Base-by-base conservation (phyloP, 2,797 vertebrate genomes). In the Gymnoscopelus microlampas region DNA sequence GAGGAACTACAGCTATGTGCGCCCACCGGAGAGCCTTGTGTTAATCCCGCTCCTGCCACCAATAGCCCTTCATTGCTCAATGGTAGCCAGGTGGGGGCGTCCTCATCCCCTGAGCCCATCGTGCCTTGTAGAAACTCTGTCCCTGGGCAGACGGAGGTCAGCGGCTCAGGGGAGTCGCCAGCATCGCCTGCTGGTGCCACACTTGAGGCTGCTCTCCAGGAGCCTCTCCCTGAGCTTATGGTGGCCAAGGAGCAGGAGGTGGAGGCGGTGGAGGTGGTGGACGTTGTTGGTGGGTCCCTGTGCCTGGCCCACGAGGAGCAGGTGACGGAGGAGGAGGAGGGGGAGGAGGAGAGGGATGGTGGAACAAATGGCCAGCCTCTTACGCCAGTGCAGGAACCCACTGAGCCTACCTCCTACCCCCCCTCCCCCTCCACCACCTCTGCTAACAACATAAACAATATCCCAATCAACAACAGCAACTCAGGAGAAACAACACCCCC, bases 121-220 rank as follows among this genome's bases (percentile, higher is more conserved):
- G 97, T 99, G 97, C 98, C 97, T 98, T 99, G 96, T 96, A 96
- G 92, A 93, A 94, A 95, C 92, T 95, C 93, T 88, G 89, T 94
- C 79, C 86, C 87, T 81, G 94, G 93, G 92, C 95, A 94, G 92
- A 89, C 92, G 82, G 95, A 96, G 83, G 91, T 91, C 88, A 91
- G 78, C 69, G 82, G 78, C 75, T 83, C 84, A 71, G 80, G 75
- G 82, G 87, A 87, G 53, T 66, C 23, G 44, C 78, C 78, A 60
- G 73, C 71, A 68, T 82, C 79, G 9, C 13, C 78, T 72, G 71
- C 64, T 9, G 39, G 39, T 44, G 66, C 57, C 84, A 84, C 88
- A 13, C 66, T 74, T 5, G 73, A 87, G 72, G 77, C 77, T 63
- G 63, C 70, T 83, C 84, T 87, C 57, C 80, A 92, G 68, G 93